Evolutionary conservation across 2,888 invertebrate species (phyloP), one percentile per base, ranked within the genome.

Genomic region (Erebia ligea): DNA sequence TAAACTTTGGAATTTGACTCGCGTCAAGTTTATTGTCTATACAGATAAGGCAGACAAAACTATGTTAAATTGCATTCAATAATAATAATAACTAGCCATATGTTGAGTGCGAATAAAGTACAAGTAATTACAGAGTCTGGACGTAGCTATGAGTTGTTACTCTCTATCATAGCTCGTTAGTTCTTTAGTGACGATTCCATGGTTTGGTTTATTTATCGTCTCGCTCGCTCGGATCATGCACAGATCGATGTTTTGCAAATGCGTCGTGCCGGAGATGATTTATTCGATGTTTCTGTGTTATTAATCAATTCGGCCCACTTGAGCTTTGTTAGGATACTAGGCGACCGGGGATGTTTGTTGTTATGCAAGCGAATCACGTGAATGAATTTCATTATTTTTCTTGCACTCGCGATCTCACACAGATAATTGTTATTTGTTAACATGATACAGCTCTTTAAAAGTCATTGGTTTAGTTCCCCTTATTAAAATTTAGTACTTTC

Each of bases 241-340:
- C 21, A 15, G 19, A 67, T 61, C 67, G 67, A 67, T 67, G 59
- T 61, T 34, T 52, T 67, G 59, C 34, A 34, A 67, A 59, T 52
- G 58, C 59, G 34, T 48, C 61, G 65, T 45, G 52, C 19, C 34
- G 11, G 48, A 64, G 62, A 58, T 57, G 67, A 56, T 70, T 69
- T 59, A 19, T 63, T 66, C 63, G 58, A 67, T 72, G 54, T 40
- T 59, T 25, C 65, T 48, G 56, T 56, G 69, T 69, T 69, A 68
- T 75, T 69, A 69, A 76, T 72, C 76, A 76, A 76, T 76, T 75
- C 68, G 72, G 67, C 64, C 73, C 75, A 75, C 71, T 76, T 76
- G 73, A 67, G 67, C 56, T 68, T 67, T 56, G 56, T 69, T 69
- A 73, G 61, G n/a, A 57, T 52, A 34, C 54, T 58, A 61, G 50